Percentiles rank a stretch among this genome's conserved stretches.
These are phyloP conservation scores for Stramonita haemastoma DNA, from an alignment of 2,888 invertebrate genomes.

Conservation along the genomic window DNA sequence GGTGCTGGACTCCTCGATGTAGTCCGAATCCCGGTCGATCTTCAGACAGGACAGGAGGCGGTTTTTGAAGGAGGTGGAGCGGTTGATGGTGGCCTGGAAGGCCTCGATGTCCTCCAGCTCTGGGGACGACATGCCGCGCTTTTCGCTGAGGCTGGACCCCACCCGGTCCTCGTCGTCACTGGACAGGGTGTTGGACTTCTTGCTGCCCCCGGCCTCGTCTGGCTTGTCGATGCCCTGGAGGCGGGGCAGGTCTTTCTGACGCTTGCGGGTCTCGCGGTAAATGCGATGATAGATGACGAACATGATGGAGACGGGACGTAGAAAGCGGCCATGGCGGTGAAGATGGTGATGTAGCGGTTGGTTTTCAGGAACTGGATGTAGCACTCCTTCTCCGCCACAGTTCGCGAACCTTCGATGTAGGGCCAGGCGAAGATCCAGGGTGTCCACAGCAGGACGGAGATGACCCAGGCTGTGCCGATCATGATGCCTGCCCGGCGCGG, in stretches of 20 bases:
- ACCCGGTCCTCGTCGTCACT: slow-evolving; percentile 88
- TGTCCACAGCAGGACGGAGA: slow-evolving; percentile 97
- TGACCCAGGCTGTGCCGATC: slow-evolving; percentile 97
- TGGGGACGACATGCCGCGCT: slow-evolving; percentile 60
- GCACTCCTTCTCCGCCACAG: slow-evolving; percentile 93
- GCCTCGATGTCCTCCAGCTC: slow-evolving; percentile 61
- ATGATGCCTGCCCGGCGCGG: slow-evolving; percentile 93
- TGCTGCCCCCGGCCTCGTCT: slow-evolving; percentile 82
- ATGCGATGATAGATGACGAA: slow-evolving; percentile 95
- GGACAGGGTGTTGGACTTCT: slow-evolving; percentile 83
- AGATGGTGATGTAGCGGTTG: slow-evolving; percentile 97
- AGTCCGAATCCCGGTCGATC: slow-evolving; percentile 84
- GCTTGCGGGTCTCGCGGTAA: slow-evolving; percentile 96
- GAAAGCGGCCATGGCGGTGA: slow-evolving; percentile 97
- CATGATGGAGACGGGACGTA: slow-evolving; percentile 99
- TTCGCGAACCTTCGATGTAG: slow-evolving; percentile 93
- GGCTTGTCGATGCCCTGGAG: slow-evolving; percentile 73
- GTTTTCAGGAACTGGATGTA: slow-evolving; percentile 99
- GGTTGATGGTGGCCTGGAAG: slow-evolving; percentile 40
- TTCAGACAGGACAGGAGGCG: slow-evolving; percentile 63
- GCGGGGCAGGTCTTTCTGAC: slow-evolving; percentile 90
- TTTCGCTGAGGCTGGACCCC: slow-evolving; percentile 55
- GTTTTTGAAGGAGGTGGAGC: slow-evolving; percentile 54
- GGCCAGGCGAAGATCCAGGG: slow-evolving; percentile 99
- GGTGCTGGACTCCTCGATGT: slow-evolving; percentile 71